These are phyloP conservation scores for Abrostola triplasia DNA, from an alignment of 2,888 invertebrate genomes.

Conservation along the genomic window DNA sequence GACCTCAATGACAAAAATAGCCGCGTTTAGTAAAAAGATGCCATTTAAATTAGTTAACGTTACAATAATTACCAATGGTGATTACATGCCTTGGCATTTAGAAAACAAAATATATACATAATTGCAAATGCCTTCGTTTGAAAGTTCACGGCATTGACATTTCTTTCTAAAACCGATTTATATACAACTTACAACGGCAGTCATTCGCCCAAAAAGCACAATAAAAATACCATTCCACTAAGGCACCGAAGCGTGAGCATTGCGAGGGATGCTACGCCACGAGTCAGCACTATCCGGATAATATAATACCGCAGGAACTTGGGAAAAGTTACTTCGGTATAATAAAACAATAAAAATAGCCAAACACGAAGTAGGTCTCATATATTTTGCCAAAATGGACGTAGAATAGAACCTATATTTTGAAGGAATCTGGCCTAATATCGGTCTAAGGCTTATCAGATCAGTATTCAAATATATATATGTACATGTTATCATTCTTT, in stretches of 20 bases:
- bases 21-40: background rate
- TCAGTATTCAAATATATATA: background rate
- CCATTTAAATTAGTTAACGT: background rate
- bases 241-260: conserved; percentile 43
- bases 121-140: conserved; percentile 40
- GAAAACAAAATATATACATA: conserved; percentile 12
- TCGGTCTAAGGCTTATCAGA: background rate
- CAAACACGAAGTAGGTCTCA: too few species aligned
- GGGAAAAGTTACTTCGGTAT: conserved; percentile 38
- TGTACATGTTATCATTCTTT: background rate
- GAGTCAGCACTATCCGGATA: conserved; percentile 20
- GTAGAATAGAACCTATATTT: too few species aligned
- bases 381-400: too few species aligned
- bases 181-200: conserved; percentile 29
- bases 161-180: conserved; percentile 44
- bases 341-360: conserved; percentile 20
- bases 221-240: conserved; percentile 61
- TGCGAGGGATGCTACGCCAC: conserved; percentile 31
- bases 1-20: conserved; percentile 14
- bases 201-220: conserved; percentile 48
- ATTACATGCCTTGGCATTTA: conserved; percentile 60
- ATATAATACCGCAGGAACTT: conserved; percentile 43
- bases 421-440: background rate
- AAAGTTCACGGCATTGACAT: conserved; percentile 66
- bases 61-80: conserved; percentile 12